Base-by-base conservation (phyloP, 1,140 invertebrate genomes). In the Cryptotermes secundus region DNA sequence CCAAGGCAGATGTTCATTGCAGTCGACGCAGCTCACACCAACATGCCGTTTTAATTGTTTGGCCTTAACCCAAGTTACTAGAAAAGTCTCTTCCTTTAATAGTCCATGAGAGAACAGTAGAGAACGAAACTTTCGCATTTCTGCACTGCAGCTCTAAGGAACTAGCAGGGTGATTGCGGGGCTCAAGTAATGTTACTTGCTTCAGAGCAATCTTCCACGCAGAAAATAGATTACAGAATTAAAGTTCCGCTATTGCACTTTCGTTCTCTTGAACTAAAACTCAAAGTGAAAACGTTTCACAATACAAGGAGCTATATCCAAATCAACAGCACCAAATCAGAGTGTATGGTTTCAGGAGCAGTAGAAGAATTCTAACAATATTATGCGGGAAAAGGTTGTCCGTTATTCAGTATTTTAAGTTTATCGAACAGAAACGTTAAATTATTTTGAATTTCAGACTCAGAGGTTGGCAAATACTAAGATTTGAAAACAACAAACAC, bases 41-140 rank as follows among this genome's bases (percentile, higher is more conserved):
- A 72, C 59, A 72, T 0, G n/a, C 59, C 31, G 59, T 72, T 72
- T 72, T 72, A 72, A 31, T 72, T 72, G 59, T 72, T 72, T 72
- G 59, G 59, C 59, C 2, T 72, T n/a, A 72, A 72, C 59, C 59
- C 59, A 72, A 72, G 59, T 72, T 72, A n/a, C 59, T 72, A 72
- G 26, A 72, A 72, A 31, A 72, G n/a, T 72, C 59, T 2, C 12
- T 72, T 72, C 0, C 59, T 31, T n/a, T 72, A 72, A 72, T 31
- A 72, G 59, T 72, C 26, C 26, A n/a, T n/a, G 26, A 31, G 59
- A 72, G 59, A 59, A 6, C n/a, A n/a, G 26, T 31, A 31, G 59
- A 31, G 26, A 1, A 3, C 59, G 6, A 31, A 72, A 72, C 59
- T 72, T 72, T 31, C 26, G n/a, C 59, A 72, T 72, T 49, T 49